Conservation (phyloP, 2,888 invertebrate genomes). For the Arctia plantaginis region DNA sequence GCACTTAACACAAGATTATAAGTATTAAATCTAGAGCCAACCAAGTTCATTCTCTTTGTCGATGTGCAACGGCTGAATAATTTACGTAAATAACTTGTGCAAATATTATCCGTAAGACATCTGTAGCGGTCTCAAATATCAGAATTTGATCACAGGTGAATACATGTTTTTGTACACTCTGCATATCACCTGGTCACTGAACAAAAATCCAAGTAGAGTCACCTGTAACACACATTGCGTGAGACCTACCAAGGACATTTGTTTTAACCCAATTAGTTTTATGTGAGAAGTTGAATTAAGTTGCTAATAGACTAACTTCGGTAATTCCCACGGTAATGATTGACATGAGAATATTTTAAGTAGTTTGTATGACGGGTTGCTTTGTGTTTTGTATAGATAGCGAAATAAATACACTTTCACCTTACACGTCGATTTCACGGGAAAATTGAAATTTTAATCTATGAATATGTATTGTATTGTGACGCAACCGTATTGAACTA, state of each 20-base stretch:
- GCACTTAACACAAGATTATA: not conserved
- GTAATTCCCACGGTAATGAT: conserved; percentile 62
- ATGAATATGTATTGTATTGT: conserved; percentile 52
- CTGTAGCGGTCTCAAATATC: conserved; percentile 63
- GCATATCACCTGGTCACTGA: conserved; percentile 73
- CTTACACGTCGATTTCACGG: conserved; percentile 49
- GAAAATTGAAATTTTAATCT: conserved; percentile 49
- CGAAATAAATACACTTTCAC: conserved; percentile 60
- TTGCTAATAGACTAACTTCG: conserved; percentile 51
- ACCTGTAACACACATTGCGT: conserved; percentile 65
- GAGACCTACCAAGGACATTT: conserved; percentile 50
- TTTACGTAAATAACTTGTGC: conserved; percentile 29
- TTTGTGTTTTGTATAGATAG: conserved; percentile 33
- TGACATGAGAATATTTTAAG: conserved; percentile 63
- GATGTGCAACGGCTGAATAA: conserved; percentile 18
- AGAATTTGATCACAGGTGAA: conserved; percentile 73
- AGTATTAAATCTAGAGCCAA: not conserved
- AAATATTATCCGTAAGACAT: conserved; percentile 51
- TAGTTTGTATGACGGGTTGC: conserved; percentile 34
- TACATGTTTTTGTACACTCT: conserved; percentile 62
- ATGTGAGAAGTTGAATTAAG: conserved; percentile 52
- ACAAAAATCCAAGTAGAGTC: conserved; percentile 62
- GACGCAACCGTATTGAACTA: conserved; percentile 63
- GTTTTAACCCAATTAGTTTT: conserved; percentile 52
- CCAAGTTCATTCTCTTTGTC: conserved; percentile 2